Conservation (phyloP, 2,797 vertebrate species). For the Gadopsis marmoratus region DNA sequence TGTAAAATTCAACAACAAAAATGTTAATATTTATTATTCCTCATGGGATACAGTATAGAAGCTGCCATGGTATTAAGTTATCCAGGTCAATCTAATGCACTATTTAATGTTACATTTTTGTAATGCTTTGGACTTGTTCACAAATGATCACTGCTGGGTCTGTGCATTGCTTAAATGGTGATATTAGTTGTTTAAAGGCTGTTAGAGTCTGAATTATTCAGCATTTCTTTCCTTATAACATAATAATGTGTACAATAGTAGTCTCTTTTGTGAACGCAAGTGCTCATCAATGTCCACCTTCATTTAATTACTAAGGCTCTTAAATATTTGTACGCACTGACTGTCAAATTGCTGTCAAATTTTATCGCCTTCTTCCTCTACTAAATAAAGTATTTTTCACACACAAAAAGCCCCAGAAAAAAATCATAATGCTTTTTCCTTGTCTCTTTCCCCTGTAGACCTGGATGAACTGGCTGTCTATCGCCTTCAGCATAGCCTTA, state of each 20-base stretch:
- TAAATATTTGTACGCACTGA: not conserved
- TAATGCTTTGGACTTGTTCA: no score
- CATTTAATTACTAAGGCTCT: not conserved
- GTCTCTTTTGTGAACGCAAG: no score
- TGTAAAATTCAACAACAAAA: no score
- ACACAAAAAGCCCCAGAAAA: not conserved
- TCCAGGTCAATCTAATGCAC: not conserved
- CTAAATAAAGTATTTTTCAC: not conserved
- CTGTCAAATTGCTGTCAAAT: no score
- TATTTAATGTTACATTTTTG: no score
- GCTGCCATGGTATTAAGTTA: no score
- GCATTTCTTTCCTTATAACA: not conserved
- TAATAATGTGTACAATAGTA: not conserved
- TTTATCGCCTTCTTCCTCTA: no score
- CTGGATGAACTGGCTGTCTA: constrained; percentile 94
- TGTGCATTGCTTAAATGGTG: not conserved
- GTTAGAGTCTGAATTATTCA: not conserved
- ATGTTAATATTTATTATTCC: not conserved
- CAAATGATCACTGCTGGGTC: no score
- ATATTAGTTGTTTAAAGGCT: not conserved
- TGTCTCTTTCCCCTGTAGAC: constrained; percentile 84
- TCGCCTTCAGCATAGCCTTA: constrained; percentile 90
- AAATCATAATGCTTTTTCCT: no score
- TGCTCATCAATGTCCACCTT: not conserved
- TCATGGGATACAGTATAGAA: not conserved